phyloP scores from a whole-genome alignment of 2,113 vertebrate genomes.

The Grammomys dolichurus region DNA sequence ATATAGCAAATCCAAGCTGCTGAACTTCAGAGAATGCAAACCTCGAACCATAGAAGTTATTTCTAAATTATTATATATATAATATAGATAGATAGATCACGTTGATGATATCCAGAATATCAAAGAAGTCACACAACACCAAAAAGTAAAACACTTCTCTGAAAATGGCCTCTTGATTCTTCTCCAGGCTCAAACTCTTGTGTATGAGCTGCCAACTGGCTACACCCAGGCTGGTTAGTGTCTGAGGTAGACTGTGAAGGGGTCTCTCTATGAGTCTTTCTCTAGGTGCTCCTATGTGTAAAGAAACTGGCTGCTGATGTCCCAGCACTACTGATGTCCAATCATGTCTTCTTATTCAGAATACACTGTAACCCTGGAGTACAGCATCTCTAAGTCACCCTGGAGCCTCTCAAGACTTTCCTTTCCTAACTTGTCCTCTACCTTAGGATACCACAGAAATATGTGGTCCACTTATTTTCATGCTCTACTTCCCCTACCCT shows the following conservation, averaged over 20 bases:
- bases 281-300: background rate
- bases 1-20: background rate
- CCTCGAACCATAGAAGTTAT: background rate
- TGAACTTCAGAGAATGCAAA: background rate
- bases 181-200: background rate
- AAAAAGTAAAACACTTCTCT: background rate
- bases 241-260: background rate
- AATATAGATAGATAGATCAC: too few species aligned
- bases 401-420: background rate
- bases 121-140: background rate
- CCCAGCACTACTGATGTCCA: background rate
- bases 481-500: background rate
- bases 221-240: rapidly evolving
- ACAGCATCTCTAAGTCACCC: background rate
- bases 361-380: background rate
- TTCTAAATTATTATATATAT: background rate
- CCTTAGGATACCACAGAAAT: background rate
- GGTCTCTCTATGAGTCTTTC: background rate
- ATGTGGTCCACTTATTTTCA: background rate
- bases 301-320: background rate
- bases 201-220: background rate
- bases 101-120: background rate
- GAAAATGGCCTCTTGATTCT: background rate
- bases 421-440: background rate
- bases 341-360: background rate